Percentiles rank a stretch among this genome's conserved stretches.
These are phyloP conservation scores for Myrmecobius fasciatus DNA, from an alignment of 2,113 vertebrate species.

Conservation along the genomic window DNA sequence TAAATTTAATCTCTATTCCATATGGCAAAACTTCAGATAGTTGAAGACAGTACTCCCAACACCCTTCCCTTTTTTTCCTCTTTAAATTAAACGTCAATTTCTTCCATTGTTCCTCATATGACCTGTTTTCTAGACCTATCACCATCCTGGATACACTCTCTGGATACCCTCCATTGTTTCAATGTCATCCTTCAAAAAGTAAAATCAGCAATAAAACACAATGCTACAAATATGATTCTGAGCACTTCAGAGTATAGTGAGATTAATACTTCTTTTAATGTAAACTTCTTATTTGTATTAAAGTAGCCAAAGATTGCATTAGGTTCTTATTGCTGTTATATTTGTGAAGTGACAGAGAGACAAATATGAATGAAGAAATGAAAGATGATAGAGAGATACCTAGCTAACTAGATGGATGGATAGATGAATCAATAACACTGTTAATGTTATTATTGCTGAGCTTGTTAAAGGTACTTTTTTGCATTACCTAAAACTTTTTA, in stretches of 20 bases:
- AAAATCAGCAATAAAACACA: neutral
- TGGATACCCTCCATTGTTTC: neutral
- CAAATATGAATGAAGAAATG: neutral
- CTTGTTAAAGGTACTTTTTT: neutral
- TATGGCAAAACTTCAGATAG: neutral
- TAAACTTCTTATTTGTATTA: neutral
- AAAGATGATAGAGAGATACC: too few relatives aligned
- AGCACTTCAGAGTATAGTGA: neutral
- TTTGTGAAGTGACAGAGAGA: neutral
- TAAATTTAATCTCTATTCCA: conserved; percentile 19
- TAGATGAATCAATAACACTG: neutral
- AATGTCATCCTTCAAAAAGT: neutral
- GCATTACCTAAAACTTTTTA: neutral
- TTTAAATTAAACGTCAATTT: conserved; percentile 6
- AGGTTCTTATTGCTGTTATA: neutral
- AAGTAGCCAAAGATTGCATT: neutral
- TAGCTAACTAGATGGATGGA: neutral
- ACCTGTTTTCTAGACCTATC: conserved; percentile 2
- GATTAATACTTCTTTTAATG: neutral
- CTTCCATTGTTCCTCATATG: neutral
- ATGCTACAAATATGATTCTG: neutral
- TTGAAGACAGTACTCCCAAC: neutral
- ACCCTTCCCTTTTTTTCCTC: neutral
- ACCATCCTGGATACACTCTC: neutral
- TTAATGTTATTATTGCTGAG: neutral